A percentile compares a stretch with the other conserved stretches of the same genome.
These are phyloP conservation scores for Meloidogyne exigua DNA, from an alignment of 1,140 invertebrate genomes.

Conservation along the genomic window DNA sequence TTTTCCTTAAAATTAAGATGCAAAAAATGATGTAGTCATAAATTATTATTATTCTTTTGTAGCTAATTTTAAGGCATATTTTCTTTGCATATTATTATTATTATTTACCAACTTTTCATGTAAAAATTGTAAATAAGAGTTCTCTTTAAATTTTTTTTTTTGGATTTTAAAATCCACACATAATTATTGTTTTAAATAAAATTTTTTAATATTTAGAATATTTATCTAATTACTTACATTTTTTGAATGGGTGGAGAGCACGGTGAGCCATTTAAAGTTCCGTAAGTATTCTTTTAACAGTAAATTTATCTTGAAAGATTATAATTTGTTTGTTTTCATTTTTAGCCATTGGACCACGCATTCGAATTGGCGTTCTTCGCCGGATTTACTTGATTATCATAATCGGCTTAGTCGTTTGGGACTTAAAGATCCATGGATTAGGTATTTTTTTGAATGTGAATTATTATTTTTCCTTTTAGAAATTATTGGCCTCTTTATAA, in stretches of 20 bases:
- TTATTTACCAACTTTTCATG: too few relatives aligned
- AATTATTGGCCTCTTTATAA: background rate
- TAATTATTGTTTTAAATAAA: too few relatives aligned
- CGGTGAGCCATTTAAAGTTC: constrained; percentile 41
- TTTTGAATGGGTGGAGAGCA: constrained; percentile 34
- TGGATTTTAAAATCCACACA: too few relatives aligned
- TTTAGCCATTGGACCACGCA: constrained; percentile 28
- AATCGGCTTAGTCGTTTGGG: constrained; percentile 38
- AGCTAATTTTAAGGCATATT: too few relatives aligned
- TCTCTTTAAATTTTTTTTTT: too few relatives aligned
- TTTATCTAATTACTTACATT: background rate
- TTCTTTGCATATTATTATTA: too few relatives aligned
- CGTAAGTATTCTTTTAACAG: constrained; percentile 13
- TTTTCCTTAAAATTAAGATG: too few relatives aligned
- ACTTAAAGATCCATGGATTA: constrained; percentile 46
- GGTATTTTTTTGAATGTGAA: constrained; percentile 14
- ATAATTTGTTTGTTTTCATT: background rate
- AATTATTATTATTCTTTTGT: too few relatives aligned
- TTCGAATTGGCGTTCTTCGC: constrained; percentile 32
- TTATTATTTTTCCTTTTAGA: background rate
- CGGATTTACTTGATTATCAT: constrained; percentile 30
- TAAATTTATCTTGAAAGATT: background rate
- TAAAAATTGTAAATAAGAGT: too few relatives aligned
- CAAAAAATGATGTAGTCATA: too few relatives aligned
- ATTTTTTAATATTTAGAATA: too few relatives aligned